Conservation (phyloP, 2,113 vertebrate species). For the Tylochromis polylepis region DNA sequence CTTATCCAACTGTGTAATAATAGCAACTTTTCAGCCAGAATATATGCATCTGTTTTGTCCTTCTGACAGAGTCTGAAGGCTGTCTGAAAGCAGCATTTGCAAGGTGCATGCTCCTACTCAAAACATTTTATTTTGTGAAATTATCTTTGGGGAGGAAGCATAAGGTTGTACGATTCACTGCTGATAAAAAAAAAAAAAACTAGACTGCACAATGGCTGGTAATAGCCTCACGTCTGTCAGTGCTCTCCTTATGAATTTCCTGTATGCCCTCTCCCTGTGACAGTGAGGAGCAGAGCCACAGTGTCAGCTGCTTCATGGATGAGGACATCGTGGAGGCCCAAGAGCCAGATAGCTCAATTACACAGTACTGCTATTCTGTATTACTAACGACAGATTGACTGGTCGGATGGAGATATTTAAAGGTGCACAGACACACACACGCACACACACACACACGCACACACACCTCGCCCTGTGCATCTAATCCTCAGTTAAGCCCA, state of each 20-base stretch:
- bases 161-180: not conserved
- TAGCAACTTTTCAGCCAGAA: not conserved
- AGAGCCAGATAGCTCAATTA: slow-evolving; percentile 64
- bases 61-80: not conserved
- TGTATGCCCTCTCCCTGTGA: slow-evolving; percentile 25
- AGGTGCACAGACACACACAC: slow-evolving; percentile 8
- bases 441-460: slow-evolving; percentile 1
- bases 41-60: not conserved
- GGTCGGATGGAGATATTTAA: slow-evolving; percentile 57
- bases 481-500: slow-evolving; percentile 54
- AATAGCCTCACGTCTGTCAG: slow-evolving; percentile 45
- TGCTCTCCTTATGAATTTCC: slow-evolving; percentile 42
- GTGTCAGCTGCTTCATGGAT: slow-evolving; percentile 59
- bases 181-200: not conserved
- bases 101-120: not conserved
- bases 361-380: slow-evolving; percentile 35
- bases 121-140: not conserved
- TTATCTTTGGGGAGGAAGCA: not conserved
- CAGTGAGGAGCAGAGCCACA: slow-evolving; percentile 24
- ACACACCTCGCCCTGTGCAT: slow-evolving; percentile 25
- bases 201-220: slow-evolving; percentile 3
- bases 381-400: slow-evolving; percentile 57
- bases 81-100: not conserved
- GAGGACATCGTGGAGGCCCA: slow-evolving; percentile 55
- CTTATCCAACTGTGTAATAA: slow-evolving; percentile 3